Base-by-base conservation (phyloP, 2,888 invertebrate genomes). In the Lapara coniferarum region DNA sequence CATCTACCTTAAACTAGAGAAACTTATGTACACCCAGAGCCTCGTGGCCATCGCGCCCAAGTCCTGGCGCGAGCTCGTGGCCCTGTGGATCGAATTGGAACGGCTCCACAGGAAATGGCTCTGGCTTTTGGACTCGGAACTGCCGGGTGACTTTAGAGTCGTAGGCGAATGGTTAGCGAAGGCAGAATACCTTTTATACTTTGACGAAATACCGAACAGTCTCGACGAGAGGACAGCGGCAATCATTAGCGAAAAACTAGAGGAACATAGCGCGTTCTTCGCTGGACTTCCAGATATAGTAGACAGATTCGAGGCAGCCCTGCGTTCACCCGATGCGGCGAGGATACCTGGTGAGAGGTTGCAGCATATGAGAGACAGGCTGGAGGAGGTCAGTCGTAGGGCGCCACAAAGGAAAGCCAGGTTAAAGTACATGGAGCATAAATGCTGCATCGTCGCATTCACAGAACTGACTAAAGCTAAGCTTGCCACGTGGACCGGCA, bases 401-500 rank as follows among this genome's bases (percentile, higher is more conserved):
- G 97, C 98, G 53, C 96, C 97, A 19, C 97, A 97, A 82, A 95
- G 98, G 76, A 95, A 97, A 84, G 96, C 98, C 70, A 95, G 96
- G 85, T 95, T 98, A 84, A 98, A 98, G 90, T 98, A 97, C 94
- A 94, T 98, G 76, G 98, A 98, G 90, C 98, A 98, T 91, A 98
- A 98, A 93, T 98, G 98, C 90, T 98, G 98, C 90, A 95, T 99
- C 80, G 96, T 98, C 81, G 98, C 98, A 73, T 98, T 98, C 92
- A 95, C 99, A 70, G 97, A 97, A 87, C 94, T 98, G 75, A 97
- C 98, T 55, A 98, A 98, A 94, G 96, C 96, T 71, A 98, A 98
- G 88, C 94, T 98, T 78, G 96, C 96, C 84, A 94, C 95, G 67
- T 99, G 98, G 98, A 97, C 97, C 74, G 96, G 97, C 51, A 98